Evolutionary conservation across 2,888 invertebrate genomes (phyloP).

Genomic region (Dryocosmus kuriphilus): DNA sequence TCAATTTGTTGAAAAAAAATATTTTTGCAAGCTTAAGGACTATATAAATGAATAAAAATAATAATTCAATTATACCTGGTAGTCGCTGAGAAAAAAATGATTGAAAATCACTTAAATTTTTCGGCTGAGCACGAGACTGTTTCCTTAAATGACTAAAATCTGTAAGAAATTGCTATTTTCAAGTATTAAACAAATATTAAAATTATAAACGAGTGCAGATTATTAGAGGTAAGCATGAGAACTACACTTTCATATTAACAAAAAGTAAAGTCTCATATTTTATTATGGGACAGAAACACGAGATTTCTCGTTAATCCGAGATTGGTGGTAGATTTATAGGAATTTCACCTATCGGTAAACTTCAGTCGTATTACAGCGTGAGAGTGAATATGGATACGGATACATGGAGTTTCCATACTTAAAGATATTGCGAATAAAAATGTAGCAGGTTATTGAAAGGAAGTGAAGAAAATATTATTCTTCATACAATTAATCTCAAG

Average conservation of each 20-base stretch:
- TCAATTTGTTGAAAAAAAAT: too few species aligned
- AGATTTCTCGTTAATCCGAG: slow-evolving; percentile 29
- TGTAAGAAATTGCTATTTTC: neutral
- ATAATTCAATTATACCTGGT: too few species aligned
- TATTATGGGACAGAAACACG: slow-evolving; percentile 35
- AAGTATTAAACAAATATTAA: neutral
- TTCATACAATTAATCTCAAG: slow-evolving; percentile 7
- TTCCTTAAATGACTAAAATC: neutral
- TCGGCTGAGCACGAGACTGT: too few species aligned
- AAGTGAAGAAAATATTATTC: neutral
- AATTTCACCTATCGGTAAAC: slow-evolving; percentile 22
- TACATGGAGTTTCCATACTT: neutral
- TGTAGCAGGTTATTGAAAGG: slow-evolving; percentile 30
- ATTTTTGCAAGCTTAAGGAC: too few species aligned
- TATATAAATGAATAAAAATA: too few species aligned
- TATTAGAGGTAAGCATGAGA: neutral
- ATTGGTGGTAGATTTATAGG: slow-evolving; percentile 40
- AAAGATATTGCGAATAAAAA: slow-evolving; percentile 28
- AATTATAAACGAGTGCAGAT: slow-evolving; percentile 2
- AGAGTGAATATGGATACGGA: slow-evolving; percentile 20
- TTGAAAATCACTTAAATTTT: too few species aligned
- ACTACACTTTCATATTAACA: slow-evolving; percentile 30
- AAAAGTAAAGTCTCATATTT: slow-evolving; percentile 32
- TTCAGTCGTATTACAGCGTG: slow-evolving; percentile 19
- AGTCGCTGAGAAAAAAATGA: too few species aligned